Base-by-base conservation (phyloP, 1,140 invertebrate genomes). In the Leptinotarsa defecta region DNA sequence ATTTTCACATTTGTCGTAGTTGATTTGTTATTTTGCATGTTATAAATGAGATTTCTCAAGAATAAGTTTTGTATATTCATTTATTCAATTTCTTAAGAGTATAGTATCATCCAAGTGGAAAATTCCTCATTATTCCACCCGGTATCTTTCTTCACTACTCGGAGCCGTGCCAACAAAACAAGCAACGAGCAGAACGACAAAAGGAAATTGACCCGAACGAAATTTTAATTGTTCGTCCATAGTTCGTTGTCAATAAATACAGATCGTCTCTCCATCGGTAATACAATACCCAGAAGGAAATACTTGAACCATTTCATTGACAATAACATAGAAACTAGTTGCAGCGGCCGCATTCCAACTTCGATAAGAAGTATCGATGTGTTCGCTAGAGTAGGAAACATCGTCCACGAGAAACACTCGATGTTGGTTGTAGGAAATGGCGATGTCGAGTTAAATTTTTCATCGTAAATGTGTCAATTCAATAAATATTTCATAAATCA, bases 251-350 rank as follows among this genome's bases (percentile, higher is more conserved):
- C 65, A 43, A 68, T 43, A 43, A 68, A 68, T 68, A 68, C 65
- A 19, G 65, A 68, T 68, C 20, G 24, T 68, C 24, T 68, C 24
- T 68, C 52, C 3, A 57, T 57, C 52, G 15, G 65, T 43, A 68
- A 68, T 13, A 68, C 65, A 68, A 68, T 68, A 68, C 65, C 65
- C 65, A 68, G 65, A 68, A 68, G 65, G 65, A 68, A 68, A 68
- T 68, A 68, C 24, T 27, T 68, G 65, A 68, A 68, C 65, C 65
- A 27, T 68, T 68, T 68, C 65, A 68, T 68, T 68, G 24, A 68
- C 17, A 24, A 43, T 24, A 24, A 57, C 15, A 57, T 17, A 34
- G 65, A 34, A 24, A 68, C 65, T 43, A 68, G 65, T 68, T 68
- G 65, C 65, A 68, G 65, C 65, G 65, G 34, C 65, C 24, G 65